Percentiles rank a stretch among this genome's conserved stretches.
These are phyloP conservation scores for Panzeria rudis DNA, from an alignment of 2,888 invertebrate genomes.

Conservation along the genomic window DNA sequence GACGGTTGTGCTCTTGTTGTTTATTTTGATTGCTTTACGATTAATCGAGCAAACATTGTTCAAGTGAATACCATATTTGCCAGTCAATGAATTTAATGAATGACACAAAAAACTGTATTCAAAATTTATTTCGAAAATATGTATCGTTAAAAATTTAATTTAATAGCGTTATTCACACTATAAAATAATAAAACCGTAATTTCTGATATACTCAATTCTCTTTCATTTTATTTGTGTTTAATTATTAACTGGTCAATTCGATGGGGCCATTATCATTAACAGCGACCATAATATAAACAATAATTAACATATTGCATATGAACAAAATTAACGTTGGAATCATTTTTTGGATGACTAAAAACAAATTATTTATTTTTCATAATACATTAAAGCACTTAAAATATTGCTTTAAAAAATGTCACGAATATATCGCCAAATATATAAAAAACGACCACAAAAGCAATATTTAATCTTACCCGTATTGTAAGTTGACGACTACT, in stretches of 20 bases:
- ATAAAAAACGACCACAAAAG: slow-evolving; percentile 25
- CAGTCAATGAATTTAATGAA: no score
- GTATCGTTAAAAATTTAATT: no score
- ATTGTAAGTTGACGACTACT: neutral
- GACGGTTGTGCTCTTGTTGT: no score
- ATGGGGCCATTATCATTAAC: slow-evolving; percentile 20
- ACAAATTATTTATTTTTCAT: slow-evolving; percentile 23
- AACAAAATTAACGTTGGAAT: slow-evolving; percentile 28
- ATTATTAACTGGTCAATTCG: slow-evolving; percentile 16
- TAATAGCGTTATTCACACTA: no score
- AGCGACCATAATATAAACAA: slow-evolving; percentile 1
- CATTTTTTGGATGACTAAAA: slow-evolving; percentile 20
- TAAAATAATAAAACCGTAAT: no score
- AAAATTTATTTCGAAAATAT: no score
- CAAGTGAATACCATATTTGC: no score
- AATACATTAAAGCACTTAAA: slow-evolving; percentile 20
- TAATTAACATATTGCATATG: slow-evolving; percentile 21
- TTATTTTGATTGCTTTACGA: no score
- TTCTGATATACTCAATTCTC: no score
- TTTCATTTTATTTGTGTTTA: slow-evolving; percentile 4
- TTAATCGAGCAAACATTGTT: no score
- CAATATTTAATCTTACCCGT: neutral
- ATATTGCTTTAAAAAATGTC: slow-evolving; percentile 1
- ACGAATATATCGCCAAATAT: neutral
- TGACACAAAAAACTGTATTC: no score